A percentile compares a stretch with the other conserved stretches of the same genome.
Conservation (phyloP, 2,888 invertebrate species). For the Chorisops tibialis region DNA sequence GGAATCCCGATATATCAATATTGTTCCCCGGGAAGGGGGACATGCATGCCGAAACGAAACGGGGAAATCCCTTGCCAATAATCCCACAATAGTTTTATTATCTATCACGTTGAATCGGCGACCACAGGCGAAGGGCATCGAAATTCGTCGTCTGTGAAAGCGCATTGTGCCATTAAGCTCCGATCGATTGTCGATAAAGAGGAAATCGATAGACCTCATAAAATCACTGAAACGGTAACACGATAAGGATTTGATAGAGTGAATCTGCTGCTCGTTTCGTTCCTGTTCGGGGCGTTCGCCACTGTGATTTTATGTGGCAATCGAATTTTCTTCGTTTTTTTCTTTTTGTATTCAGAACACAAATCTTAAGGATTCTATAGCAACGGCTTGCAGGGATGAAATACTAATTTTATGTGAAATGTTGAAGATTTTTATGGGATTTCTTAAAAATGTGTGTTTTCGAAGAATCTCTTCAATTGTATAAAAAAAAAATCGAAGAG, state of each 20-base stretch:
- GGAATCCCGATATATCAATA: no score
- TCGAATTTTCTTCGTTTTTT: slow-evolving; percentile 2
- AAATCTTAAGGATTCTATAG: no score
- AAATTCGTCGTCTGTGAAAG: slow-evolving; percentile 7
- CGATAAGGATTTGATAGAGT: slow-evolving; percentile 25
- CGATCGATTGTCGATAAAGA: slow-evolving; percentile 20
- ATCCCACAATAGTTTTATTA: slow-evolving; percentile 20
- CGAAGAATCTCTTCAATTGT: no score
- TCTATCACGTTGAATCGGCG: neutral
- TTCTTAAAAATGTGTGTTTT: no score
- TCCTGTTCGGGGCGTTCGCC: neutral
- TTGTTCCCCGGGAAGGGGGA: neutral
- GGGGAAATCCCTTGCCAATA: slow-evolving; percentile 2
- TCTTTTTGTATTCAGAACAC: no score
- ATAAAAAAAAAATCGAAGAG: no score
- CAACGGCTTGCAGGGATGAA: no score
- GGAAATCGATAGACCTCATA: slow-evolving; percentile 22
- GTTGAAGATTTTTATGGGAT: no score
- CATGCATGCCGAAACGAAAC: neutral
- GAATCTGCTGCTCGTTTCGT: neutral
- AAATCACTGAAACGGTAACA: slow-evolving; percentile 19
- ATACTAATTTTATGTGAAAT: no score
- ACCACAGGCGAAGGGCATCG: neutral
- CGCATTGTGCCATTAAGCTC: slow-evolving; percentile 18
- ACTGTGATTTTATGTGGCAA: slow-evolving; percentile 13